Conservation (phyloP, 2,888 invertebrate species). For the Drosophila nigricruria region DNA sequence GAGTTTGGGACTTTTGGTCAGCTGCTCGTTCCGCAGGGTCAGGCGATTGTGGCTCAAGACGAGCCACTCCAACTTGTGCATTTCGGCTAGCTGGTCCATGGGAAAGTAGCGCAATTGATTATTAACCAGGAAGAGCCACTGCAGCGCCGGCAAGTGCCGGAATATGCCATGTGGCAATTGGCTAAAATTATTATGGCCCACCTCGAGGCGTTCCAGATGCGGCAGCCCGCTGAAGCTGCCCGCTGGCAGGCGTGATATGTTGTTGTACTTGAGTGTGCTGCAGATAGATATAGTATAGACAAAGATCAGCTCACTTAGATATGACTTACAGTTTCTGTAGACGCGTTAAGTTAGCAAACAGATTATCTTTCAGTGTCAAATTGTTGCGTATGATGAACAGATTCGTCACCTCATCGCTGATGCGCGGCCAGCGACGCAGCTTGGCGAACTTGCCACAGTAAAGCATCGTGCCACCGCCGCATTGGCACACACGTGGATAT, state of each 20-base stretch:
- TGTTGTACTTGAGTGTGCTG: slow-evolving; percentile 83
- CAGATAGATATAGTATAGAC: neutral
- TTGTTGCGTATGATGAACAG: slow-evolving; percentile 82
- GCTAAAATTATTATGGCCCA: slow-evolving; percentile 81
- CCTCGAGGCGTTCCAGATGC: slow-evolving; percentile 78
- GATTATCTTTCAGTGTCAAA: slow-evolving; percentile 75
- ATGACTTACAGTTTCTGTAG: slow-evolving; percentile 78
- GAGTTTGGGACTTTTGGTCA: slow-evolving; percentile 86
- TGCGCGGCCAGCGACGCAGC: slow-evolving; percentile 68
- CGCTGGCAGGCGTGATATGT: slow-evolving; percentile 83
- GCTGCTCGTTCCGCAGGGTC: slow-evolving; percentile 84
- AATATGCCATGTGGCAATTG: slow-evolving; percentile 85
- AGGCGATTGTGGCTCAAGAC: slow-evolving; percentile 86
- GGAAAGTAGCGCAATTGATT: slow-evolving; percentile 86
- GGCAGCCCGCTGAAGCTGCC: slow-evolving; percentile 77
- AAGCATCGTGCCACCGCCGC: slow-evolving; percentile 70
- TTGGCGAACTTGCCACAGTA: slow-evolving; percentile 78
- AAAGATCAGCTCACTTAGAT: neutral
- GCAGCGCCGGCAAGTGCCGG: slow-evolving; percentile 84
- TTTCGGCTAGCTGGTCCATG: slow-evolving; percentile 84
- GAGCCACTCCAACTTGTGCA: slow-evolving; percentile 85
- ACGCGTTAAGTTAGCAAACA: slow-evolving; percentile 71
- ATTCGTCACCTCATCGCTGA: slow-evolving; percentile 81
- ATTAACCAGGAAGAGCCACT: slow-evolving; percentile 86
- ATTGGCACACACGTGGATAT: slow-evolving; percentile 83